phyloP scores from a whole-genome alignment of 2,888 invertebrate species.

The Lordiphosa fenestrarum region DNA sequence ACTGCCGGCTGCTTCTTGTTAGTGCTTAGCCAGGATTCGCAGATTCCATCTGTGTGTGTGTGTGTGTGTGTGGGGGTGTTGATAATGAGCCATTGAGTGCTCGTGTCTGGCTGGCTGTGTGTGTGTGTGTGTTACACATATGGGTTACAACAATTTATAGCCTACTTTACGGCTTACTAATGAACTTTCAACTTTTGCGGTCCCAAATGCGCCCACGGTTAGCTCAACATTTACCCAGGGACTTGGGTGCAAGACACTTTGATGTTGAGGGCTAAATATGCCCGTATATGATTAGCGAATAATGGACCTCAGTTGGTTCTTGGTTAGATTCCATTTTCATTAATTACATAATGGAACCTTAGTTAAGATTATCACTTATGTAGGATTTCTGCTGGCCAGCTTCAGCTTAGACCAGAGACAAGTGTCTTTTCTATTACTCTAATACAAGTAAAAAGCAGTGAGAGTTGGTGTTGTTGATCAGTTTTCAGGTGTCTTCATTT shows the following conservation, averaged over 20 bases:
- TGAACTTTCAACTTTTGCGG: slow-evolving; percentile 66
- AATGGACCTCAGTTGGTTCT: too few species aligned
- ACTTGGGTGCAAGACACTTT: slow-evolving; percentile 35
- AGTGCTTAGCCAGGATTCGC: slow-evolving; percentile 18
- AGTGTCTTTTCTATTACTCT: too few species aligned
- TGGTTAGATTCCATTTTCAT: too few species aligned
- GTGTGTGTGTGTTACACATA: slow-evolving; percentile 20
- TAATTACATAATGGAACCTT: too few species aligned
- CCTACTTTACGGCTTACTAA: slow-evolving; percentile 74
- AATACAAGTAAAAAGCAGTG: too few species aligned
- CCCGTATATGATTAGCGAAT: too few species aligned
- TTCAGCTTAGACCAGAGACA: too few species aligned
- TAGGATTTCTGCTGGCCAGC: too few species aligned
- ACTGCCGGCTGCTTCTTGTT: slow-evolving; percentile 28
- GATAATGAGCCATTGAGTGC: slow-evolving; percentile 26
- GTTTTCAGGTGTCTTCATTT: too few species aligned
- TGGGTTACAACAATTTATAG: slow-evolving; percentile 58
- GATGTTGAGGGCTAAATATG: slow-evolving; percentile 21
- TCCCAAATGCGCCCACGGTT: slow-evolving; percentile 12
- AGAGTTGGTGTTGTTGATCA: too few species aligned
- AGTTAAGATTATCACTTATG: too few species aligned
- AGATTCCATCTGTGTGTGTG: slow-evolving; percentile 12
- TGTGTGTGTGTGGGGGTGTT: slow-evolving; percentile 26
- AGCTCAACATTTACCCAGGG: background rate
- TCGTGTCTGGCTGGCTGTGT: slow-evolving; percentile 29